Evolutionary conservation across 1,140 invertebrate genomes (phyloP).

Genomic region (Leptopilina boulardi): DNA sequence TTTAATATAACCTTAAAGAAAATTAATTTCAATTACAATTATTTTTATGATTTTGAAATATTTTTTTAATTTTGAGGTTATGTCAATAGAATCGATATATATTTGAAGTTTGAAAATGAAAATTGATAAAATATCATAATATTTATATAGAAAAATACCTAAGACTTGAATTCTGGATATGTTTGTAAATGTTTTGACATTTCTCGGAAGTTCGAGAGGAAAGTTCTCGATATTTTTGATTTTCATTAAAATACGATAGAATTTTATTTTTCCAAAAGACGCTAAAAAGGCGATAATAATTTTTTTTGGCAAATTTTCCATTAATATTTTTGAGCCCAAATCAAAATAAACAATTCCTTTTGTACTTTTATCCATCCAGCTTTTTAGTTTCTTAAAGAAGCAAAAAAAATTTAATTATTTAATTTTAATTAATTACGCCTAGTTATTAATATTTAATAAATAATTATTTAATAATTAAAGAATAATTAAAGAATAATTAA

Average conservation of each 20-base stretch:
- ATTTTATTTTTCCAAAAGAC: conserved; percentile 54
- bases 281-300: conserved; percentile 41
- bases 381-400: conserved; percentile 78
- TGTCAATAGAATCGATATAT: not conserved
- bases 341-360: conserved; percentile 84
- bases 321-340: conserved; percentile 81
- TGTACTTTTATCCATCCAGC: conserved; percentile 80
- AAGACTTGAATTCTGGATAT: conserved; percentile 80
- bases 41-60: no score
- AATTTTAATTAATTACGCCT: not conserved
- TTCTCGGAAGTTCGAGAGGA: conserved; percentile 70
- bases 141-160: no score
- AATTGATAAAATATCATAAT: not conserved
- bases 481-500: no score
- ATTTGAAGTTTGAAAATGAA: not conserved
- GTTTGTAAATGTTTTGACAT: conserved; percentile 79
- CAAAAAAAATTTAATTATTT: conserved; percentile 39
- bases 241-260: conserved; percentile 54
- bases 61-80: not conserved
- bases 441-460: no score
- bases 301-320: conserved; percentile 77
- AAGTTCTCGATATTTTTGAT: conserved; percentile 54
- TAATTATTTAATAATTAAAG: no score
- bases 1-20: no score
- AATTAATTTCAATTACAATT: no score